These are phyloP conservation scores for Poecilia velifera DNA, from an alignment of 2,797 vertebrate genomes.

Conservation along the genomic window DNA sequence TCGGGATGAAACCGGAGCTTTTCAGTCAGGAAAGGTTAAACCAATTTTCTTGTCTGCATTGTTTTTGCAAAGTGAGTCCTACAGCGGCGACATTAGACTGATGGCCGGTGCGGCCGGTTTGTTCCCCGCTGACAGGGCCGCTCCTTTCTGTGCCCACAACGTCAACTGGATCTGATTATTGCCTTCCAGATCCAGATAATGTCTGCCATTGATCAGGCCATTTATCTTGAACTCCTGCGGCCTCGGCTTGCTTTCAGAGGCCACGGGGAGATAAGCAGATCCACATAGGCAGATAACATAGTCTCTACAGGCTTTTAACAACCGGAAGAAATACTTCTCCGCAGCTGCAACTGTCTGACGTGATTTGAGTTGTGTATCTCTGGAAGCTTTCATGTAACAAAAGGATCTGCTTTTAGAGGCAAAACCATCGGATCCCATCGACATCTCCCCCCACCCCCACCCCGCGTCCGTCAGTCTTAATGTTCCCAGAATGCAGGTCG, in stretches of 20 bases:
- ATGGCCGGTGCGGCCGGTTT: slow-evolving; percentile 55
- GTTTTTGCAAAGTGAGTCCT: slow-evolving; percentile 70
- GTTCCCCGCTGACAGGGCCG: slow-evolving; percentile 63
- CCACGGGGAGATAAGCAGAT: slow-evolving; percentile 68
- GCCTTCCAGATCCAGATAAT: slow-evolving; percentile 79
- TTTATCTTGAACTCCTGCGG: slow-evolving; percentile 72
- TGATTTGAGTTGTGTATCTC: slow-evolving; percentile 68
- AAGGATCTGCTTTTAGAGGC: slow-evolving; percentile 60
- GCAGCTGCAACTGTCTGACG: slow-evolving; percentile 42
- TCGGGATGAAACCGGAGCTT: slow-evolving; percentile 64
- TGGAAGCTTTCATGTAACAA: slow-evolving; percentile 60
- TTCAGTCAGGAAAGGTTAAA: slow-evolving; percentile 75
- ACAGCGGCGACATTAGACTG: slow-evolving; percentile 51
- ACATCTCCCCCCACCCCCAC: slow-evolving; percentile 42
- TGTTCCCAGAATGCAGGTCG: slow-evolving; percentile 45
- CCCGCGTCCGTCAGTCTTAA: slow-evolving; percentile 43
- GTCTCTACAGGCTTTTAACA: slow-evolving; percentile 76
- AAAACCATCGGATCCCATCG: slow-evolving; percentile 50
- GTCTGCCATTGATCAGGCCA: slow-evolving; percentile 76
- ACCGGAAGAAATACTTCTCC: slow-evolving; percentile 58
- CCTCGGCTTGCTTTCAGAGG: slow-evolving; percentile 68
- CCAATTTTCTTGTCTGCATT: slow-evolving; percentile 78
- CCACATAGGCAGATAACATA: slow-evolving; percentile 75
- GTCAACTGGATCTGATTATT: slow-evolving; percentile 77
- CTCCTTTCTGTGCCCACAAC: slow-evolving; percentile 47